phyloP scores from a whole-genome alignment of 2,888 invertebrate genomes.

The Drosophila mulleri region DNA sequence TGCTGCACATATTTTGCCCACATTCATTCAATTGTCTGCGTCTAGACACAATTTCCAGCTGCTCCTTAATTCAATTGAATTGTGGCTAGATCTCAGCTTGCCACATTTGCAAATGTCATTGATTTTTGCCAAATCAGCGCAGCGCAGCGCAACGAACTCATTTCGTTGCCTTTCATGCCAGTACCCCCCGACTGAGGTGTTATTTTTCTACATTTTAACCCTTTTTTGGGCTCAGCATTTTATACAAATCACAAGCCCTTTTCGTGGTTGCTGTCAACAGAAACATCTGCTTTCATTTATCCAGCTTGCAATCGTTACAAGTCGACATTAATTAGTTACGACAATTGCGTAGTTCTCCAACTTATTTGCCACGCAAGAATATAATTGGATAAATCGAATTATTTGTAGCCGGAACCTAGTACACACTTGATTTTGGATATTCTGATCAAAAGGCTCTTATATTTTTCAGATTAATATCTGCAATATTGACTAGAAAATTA shows the following conservation, averaged over 20 bases:
- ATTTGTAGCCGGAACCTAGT: too few relatives aligned
- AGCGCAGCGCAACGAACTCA: conserved; percentile 42
- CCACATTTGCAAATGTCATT: conserved; percentile 50
- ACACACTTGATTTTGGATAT: too few relatives aligned
- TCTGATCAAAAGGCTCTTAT: too few relatives aligned
- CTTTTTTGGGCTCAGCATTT: conserved; percentile 35
- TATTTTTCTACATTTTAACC: conserved; percentile 42
- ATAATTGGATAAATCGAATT: too few relatives aligned
- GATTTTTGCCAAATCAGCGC: conserved; percentile 53
- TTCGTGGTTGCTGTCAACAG: conserved; percentile 34
- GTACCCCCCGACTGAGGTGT: conserved; percentile 55
- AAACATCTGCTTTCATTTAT: conserved; percentile 49
- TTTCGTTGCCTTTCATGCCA: conserved; percentile 36
- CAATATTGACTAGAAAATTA: too few relatives aligned
- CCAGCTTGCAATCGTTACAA: conserved; percentile 3
- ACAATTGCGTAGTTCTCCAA: background rate
- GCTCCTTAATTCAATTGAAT: conserved; percentile 66
- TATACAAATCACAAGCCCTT: conserved; percentile 28
- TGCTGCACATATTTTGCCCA: conserved; percentile 44
- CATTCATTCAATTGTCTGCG: conserved; percentile 48
- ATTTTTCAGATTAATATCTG: too few relatives aligned
- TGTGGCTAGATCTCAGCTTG: conserved; percentile 30
- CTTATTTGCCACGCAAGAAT: too few relatives aligned
- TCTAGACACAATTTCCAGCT: conserved; percentile 64
- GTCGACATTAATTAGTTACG: conserved; percentile 3